These are phyloP conservation scores for Stomatorhinus ivindoensis DNA, from an alignment of 2,113 vertebrate genomes.

Conservation along the genomic window DNA sequence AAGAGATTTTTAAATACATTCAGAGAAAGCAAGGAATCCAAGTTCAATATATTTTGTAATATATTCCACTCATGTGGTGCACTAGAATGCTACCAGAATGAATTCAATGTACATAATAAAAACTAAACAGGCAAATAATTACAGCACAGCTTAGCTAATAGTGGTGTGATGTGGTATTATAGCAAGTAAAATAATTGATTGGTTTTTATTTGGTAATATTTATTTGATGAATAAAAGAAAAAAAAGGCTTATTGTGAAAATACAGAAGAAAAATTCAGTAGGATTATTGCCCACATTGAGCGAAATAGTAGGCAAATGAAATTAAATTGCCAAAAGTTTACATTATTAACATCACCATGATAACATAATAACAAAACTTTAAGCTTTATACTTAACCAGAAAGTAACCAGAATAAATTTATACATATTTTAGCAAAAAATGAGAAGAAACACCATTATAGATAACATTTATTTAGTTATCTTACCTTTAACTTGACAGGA, in stretches of 20 bases:
- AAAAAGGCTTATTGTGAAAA: background rate
- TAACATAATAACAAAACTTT: background rate
- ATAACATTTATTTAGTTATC: background rate
- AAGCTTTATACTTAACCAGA: background rate
- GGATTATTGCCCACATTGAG: background rate
- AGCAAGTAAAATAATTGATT: background rate
- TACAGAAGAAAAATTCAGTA: background rate
- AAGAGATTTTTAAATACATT: no score
- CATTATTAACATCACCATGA: background rate
- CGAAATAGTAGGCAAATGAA: background rate
- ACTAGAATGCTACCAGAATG: background rate
- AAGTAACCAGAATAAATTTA: background rate
- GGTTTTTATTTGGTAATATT: background rate
- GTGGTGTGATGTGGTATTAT: background rate
- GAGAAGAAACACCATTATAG: background rate
- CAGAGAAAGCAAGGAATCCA: no score
- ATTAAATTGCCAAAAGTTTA: background rate
- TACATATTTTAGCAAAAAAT: background rate
- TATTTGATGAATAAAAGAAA: background rate
- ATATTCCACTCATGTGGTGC: no score
- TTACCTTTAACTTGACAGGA: slow-evolving; percentile 40
- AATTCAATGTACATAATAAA: background rate
- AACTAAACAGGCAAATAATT: background rate
- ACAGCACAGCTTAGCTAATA: background rate
- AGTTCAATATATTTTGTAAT: no score